These are phyloP conservation scores for Sebastes hubbsi DNA, from an alignment of 2,797 vertebrate genomes.

Conservation along the genomic window DNA sequence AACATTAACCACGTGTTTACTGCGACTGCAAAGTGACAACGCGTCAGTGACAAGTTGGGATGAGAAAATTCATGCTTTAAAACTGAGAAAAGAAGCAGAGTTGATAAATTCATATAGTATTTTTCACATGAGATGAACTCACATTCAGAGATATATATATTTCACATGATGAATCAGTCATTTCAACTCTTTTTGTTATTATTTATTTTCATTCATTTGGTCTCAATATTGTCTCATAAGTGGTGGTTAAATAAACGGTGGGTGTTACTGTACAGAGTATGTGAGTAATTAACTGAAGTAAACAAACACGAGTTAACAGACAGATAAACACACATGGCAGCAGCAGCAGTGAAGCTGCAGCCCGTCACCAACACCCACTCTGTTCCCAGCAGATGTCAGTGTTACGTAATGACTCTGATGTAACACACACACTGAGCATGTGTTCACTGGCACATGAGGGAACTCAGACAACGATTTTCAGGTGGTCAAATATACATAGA, in stretches of 20 bases:
- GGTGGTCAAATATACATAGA: too few species aligned
- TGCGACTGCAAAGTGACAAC: too few species aligned
- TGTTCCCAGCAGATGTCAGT: constrained; percentile 63
- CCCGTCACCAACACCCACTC: constrained; percentile 16
- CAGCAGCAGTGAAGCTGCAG: constrained; percentile 4
- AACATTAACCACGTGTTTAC: too few species aligned
- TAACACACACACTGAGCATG: constrained; percentile 6
- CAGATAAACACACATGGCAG: not conserved
- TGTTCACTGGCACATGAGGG: too few species aligned
- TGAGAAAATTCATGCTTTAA: not conserved
- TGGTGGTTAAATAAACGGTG: not conserved
- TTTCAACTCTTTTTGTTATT: not conserved
- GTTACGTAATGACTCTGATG: constrained; percentile 53
- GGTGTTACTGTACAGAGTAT: not conserved
- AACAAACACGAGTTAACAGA: not conserved
- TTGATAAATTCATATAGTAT: too few species aligned
- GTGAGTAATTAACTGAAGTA: not conserved
- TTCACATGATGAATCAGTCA: too few species aligned
- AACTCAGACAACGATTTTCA: too few species aligned
- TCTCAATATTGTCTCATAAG: not conserved
- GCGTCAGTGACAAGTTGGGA: too few species aligned
- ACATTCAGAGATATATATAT: too few species aligned
- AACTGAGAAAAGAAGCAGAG: too few species aligned
- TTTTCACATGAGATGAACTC: too few species aligned
- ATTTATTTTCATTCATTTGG: not conserved